Evolutionary conservation across 2,113 vertebrate species (phyloP).

Genomic region (Catharus bicknelli): DNA sequence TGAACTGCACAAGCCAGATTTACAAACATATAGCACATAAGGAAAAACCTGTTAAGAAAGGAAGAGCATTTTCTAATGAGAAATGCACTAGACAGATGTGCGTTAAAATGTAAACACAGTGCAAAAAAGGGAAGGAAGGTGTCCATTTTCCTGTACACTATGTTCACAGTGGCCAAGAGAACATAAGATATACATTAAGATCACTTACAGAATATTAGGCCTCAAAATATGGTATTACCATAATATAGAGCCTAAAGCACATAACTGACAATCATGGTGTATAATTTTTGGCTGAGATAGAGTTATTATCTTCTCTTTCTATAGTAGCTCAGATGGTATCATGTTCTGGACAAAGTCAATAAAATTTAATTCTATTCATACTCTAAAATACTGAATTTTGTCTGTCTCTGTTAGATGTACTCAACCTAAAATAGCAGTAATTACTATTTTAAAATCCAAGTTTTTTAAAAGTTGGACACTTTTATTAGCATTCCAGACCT

Average conservation of each 20-base stretch:
- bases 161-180: background rate
- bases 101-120: background rate
- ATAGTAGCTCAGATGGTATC: background rate
- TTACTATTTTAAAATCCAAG: background rate
- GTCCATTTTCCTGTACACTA: background rate
- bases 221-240: background rate
- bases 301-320: background rate
- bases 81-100: background rate
- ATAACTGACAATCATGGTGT: background rate
- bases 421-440: background rate
- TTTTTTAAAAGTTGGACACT: background rate
- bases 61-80: background rate
- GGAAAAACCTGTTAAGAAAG: constrained; percentile 85
- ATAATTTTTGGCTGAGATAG: background rate
- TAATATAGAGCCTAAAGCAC: background rate
- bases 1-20: constrained; percentile 95
- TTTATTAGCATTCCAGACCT: background rate
- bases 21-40: constrained; percentile 98
- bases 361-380: background rate
- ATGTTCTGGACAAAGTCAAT: background rate
- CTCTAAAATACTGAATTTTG: background rate
- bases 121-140: background rate
- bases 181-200: background rate
- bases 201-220: background rate
- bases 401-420: background rate